phyloP scores from a whole-genome alignment of 2,888 invertebrate genomes.

The Theodoxus fluviatilis region DNA sequence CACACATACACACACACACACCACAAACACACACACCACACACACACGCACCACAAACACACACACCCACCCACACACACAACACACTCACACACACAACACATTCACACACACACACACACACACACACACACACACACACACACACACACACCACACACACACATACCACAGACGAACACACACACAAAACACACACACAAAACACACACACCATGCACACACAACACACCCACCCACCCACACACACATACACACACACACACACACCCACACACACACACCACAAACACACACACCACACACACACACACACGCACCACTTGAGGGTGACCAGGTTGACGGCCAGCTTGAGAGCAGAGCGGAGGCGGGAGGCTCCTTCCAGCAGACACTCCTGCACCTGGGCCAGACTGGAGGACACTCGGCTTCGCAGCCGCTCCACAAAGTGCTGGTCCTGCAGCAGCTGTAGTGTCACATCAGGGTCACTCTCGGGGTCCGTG shows the following conservation, averaged over 20 bases:
- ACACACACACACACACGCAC: constrained; percentile 35
- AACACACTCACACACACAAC: no score
- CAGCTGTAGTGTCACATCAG: constrained; percentile 50
- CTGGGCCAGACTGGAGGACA: constrained; percentile 53
- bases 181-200: neutral
- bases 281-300: neutral
- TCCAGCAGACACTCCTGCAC: constrained; percentile 62
- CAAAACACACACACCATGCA: neutral
- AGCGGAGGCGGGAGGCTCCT: constrained; percentile 59
- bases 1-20: no score
- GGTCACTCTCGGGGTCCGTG: constrained; percentile 59
- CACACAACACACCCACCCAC: neutral
- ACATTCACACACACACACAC: neutral
- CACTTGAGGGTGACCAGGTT: constrained; percentile 61
- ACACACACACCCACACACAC: constrained; percentile 4
- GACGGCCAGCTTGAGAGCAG: constrained; percentile 59
- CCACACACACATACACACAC: neutral
- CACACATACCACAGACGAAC: constrained; percentile 48
- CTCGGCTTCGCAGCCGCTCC: constrained; percentile 47
- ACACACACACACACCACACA: neutral
- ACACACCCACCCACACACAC: no score
- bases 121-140: neutral
- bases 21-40: no score
- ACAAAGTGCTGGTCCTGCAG: constrained; percentile 55
- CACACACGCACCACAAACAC: constrained; percentile 20